Percentiles rank a stretch among this genome's conserved stretches.
Conservation (phyloP, 64 coral and sea anemone species). For the Catalaphyllia jardinei region DNA sequence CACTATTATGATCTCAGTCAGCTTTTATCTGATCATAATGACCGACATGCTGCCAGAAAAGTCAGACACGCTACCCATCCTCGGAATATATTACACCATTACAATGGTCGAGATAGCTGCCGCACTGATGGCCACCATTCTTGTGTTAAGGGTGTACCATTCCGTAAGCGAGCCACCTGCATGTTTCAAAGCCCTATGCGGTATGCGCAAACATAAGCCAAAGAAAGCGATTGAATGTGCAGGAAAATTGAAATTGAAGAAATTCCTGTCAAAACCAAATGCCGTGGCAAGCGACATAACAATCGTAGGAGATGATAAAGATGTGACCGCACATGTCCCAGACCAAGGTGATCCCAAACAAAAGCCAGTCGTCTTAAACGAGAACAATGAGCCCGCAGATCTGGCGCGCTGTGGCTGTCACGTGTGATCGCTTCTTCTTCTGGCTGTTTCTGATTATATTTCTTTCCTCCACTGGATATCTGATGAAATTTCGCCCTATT, state of each 20-base stretch:
- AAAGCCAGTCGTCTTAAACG: background rate
- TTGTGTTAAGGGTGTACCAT: constrained; percentile 67
- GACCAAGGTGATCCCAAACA: background rate
- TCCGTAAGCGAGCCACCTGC: background rate
- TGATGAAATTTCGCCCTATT: background rate
- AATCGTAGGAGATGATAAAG: background rate
- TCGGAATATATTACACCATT: constrained; percentile 60
- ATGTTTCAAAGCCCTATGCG: background rate
- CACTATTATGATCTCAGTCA: constrained; percentile 69
- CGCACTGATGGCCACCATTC: constrained; percentile 46
- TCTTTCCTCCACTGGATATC: background rate
- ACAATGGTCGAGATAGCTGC: constrained; percentile 54
- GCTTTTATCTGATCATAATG: constrained; percentile 55
- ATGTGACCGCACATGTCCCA: background rate
- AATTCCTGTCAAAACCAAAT: background rate
- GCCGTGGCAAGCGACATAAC: background rate
- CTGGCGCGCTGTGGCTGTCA: constrained; percentile 16
- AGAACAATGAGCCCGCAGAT: background rate
- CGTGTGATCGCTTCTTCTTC: constrained; percentile 44
- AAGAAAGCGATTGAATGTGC: background rate
- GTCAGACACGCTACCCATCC: constrained; percentile 50
- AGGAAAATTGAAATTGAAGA: background rate
- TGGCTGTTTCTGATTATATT: constrained; percentile 47
- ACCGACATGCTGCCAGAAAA: constrained; percentile 59
- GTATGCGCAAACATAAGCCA: background rate